Evolutionary conservation across 1,140 invertebrate genomes (phyloP), one percentile per base, ranked within the genome.

Genomic region (Condylostylus longicornis): DNA sequence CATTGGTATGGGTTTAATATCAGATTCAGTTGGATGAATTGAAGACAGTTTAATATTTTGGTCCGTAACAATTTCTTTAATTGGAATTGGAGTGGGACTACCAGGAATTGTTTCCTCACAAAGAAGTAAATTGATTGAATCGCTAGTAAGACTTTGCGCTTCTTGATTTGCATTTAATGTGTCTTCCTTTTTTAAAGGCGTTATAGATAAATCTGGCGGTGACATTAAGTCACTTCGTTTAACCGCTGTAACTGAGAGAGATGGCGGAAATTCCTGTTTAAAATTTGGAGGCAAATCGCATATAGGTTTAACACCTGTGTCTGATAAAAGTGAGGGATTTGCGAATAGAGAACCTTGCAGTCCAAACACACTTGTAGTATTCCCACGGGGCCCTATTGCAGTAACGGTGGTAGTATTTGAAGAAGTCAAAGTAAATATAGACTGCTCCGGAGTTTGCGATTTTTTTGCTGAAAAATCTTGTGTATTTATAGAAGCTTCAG

Each of bases 81-180:
- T 64, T 2, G 53, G 47, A 0, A 62, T 68, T 1, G 79, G 77
- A 28, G 80, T 77, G n/a, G 82, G 82, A 48, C 81, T 84, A 15
- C 82, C 79, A 2, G 82, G 83, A 51, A 90, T 86, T 18, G 82
- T 86, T 61, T 89, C 84, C 51, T 87, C 80, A 58, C 85, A 89
- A 2, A 85, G 54, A n/a, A 89, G 53, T 29, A 81, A 69, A 45
- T 71, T 77, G 33, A 72, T 65, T 37, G 64, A 68, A 40, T 66
- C 62, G 40, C 64, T 64, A 40, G 43, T 51, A 32, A 49, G 51
- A 10, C 15, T 30, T n/a, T n/a, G n/a, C n/a, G n/a, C n/a, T n/a
- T n/a, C n/a, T n/a, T n/a, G n/a, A n/a, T n/a, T n/a, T n/a, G n/a
- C n/a, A n/a, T n/a, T n/a, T n/a, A n/a, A n/a, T n/a, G n/a, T n/a